A percentile compares a stretch with the other conserved stretches of the same genome.
Conservation (phyloP, 2,888 invertebrate genomes). For the Oscheius onirici region DNA sequence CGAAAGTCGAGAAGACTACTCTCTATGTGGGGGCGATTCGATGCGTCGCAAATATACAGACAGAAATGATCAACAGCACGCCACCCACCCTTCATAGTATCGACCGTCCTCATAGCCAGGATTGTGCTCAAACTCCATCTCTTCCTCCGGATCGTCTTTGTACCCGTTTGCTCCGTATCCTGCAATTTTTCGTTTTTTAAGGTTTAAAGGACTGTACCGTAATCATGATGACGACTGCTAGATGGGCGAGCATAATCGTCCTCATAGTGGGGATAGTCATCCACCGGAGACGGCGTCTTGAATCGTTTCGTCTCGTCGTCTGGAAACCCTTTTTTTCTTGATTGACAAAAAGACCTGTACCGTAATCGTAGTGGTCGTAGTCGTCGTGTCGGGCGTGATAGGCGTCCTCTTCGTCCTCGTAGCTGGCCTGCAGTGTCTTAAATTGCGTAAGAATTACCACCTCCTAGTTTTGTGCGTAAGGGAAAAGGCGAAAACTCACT, state of each 20-base stretch:
- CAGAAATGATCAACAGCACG: neutral
- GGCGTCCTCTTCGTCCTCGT: slow-evolving; percentile 64
- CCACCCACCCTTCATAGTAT: slow-evolving; percentile 17
- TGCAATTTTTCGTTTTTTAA: neutral
- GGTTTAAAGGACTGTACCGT: neutral
- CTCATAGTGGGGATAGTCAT: slow-evolving; percentile 23
- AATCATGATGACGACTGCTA: slow-evolving; percentile 21
- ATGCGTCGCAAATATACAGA: neutral
- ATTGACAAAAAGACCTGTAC: neutral
- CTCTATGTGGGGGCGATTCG: neutral
- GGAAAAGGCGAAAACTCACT: slow-evolving; percentile 5
- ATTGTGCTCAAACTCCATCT: slow-evolving; percentile 40
- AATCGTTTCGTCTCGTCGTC: slow-evolving; percentile 21
- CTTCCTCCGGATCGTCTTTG: slow-evolving; percentile 44
- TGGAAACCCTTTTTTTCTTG: neutral
- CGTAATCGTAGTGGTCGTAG: slow-evolving; percentile 32
- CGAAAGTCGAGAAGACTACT: neutral
- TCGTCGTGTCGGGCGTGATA: slow-evolving; percentile 47
- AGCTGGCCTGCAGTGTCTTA: slow-evolving; percentile 62
- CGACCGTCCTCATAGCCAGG: slow-evolving; percentile 42
- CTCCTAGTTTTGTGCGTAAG: neutral
- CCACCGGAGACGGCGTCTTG: slow-evolving; percentile 17
- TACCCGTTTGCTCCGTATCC: slow-evolving; percentile 44
- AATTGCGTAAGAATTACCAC: slow-evolving; percentile 23
- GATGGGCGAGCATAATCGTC: slow-evolving; percentile 6